Evolutionary conservation across 2,113 vertebrate species (phyloP).

Genomic region (Macroglossus sobrinus): DNA sequence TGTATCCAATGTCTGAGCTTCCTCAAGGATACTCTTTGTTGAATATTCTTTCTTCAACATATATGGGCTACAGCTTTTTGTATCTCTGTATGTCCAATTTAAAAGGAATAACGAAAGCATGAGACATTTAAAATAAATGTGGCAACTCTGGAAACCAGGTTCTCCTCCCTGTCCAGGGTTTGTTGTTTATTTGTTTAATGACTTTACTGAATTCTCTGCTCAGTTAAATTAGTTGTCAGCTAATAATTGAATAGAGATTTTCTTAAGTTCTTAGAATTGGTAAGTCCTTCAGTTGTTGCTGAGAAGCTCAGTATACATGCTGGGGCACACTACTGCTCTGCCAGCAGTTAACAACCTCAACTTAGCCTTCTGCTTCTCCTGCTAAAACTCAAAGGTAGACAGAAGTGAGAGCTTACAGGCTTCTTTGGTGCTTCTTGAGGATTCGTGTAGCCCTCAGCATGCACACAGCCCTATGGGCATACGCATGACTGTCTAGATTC

Average conservation of each 20-base stretch:
- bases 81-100: neutral
- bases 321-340: no score
- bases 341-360: neutral
- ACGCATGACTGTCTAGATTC: neutral
- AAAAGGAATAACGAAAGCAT: no score
- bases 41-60: neutral
- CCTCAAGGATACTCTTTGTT: neutral
- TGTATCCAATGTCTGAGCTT: neutral
- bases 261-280: neutral
- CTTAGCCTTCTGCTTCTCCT: neutral
- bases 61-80: neutral
- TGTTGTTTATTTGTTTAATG: neutral
- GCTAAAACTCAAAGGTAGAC: neutral
- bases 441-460: neutral
- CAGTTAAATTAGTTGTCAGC: neutral
- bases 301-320: no score
- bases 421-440: neutral
- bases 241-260: neutral
- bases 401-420: fast-evolving
- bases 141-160: neutral
- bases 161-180: neutral
- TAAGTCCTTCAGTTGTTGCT: neutral
- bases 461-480: fast-evolving
- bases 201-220: neutral
- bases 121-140: neutral